These are phyloP conservation scores for Zaprionus vittiger DNA, from an alignment of 1,140 invertebrate genomes.

Conservation along the genomic window DNA sequence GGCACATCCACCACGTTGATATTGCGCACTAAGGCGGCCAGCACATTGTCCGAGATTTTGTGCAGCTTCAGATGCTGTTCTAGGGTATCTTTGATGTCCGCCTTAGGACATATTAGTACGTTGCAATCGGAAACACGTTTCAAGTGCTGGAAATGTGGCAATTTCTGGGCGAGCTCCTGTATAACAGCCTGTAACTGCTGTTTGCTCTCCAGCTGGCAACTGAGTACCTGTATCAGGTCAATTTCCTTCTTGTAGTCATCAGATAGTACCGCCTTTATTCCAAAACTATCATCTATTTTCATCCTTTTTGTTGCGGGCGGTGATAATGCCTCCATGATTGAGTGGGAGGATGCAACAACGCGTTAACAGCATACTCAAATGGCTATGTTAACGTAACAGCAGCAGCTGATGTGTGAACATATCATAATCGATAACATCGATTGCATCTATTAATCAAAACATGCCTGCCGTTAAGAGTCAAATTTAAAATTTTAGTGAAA, in stretches of 20 bases:
- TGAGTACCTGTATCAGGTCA: constrained; percentile 86
- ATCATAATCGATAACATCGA: neutral
- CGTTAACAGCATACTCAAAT: neutral
- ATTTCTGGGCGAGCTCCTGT: constrained; percentile 85
- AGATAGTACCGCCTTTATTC: constrained; percentile 85
- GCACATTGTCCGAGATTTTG: constrained; percentile 52
- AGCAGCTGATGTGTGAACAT: neutral
- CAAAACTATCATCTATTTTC: constrained; percentile 32
- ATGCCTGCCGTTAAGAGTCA: neutral
- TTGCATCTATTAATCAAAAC: neutral
- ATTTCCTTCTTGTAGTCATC: constrained; percentile 85
- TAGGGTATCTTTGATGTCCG: constrained; percentile 48
- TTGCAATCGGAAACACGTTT: constrained; percentile 89
- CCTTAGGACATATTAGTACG: constrained; percentile 86
- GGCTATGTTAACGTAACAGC: neutral
- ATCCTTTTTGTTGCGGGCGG: constrained; percentile 50
- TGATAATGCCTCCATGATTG: constrained; percentile 40
- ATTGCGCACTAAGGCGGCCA: constrained; percentile 77
- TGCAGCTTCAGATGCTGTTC: constrained; percentile 52
- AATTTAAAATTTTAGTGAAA: constrained; percentile 4
- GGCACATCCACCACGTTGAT: constrained; percentile 87
- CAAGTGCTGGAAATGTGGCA: constrained; percentile 88
- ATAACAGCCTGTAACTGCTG: constrained; percentile 88
- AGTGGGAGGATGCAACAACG: neutral
- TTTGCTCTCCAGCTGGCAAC: constrained; percentile 86